Evolutionary conservation across 2,888 invertebrate species (phyloP), one percentile per base, ranked within the genome.

Genomic region (Amblyteles armatorius): DNA sequence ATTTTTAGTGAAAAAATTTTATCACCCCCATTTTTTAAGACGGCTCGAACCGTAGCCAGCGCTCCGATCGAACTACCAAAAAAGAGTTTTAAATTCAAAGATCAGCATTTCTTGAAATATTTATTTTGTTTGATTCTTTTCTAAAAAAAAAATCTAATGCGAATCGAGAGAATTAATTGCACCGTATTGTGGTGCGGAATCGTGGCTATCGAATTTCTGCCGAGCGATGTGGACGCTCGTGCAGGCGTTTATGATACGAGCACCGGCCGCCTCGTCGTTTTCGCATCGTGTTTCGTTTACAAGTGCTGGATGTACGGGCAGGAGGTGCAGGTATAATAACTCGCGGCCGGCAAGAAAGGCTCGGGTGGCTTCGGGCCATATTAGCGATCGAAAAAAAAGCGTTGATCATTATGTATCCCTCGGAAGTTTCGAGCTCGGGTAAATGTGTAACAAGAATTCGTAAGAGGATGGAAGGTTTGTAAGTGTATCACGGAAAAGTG

Each of bases 121-220:
- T 44, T 44, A 44, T 44, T 44, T 44, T 44, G 11, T 26, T 76
- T 50, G 1, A n/a, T 33, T 11, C 19, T 71, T 55, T 68, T 26
- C 13, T 3, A 9, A n/a, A 33, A 19, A 74, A 72, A 72, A 57
- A 72, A 9, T 22, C 63, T 44, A 74, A 60, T 63, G 74, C 60
- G 6, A 44, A 50, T 48, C 63, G n/a, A 48, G 63, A 76, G 33
- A 50, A 76, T 50, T 44, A 6, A 13, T 9, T 29, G 63, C 48
- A 33, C 57, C 26, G 22, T 9, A 57, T 26, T 22, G 57, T 76
- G 71, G 71, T 19, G 74, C 22, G 74, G 48, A 4, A 63, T 76
- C 63, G 48, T 65, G 11, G 16, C 29, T 76, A 63, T 76, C 74
- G 29, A 16, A 76, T 76, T 63, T 76, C 74, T 50, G 74, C 74